These are phyloP conservation scores for Ancistrus triradiatus DNA, from an alignment of 2,113 vertebrate genomes.

Conservation along the genomic window DNA sequence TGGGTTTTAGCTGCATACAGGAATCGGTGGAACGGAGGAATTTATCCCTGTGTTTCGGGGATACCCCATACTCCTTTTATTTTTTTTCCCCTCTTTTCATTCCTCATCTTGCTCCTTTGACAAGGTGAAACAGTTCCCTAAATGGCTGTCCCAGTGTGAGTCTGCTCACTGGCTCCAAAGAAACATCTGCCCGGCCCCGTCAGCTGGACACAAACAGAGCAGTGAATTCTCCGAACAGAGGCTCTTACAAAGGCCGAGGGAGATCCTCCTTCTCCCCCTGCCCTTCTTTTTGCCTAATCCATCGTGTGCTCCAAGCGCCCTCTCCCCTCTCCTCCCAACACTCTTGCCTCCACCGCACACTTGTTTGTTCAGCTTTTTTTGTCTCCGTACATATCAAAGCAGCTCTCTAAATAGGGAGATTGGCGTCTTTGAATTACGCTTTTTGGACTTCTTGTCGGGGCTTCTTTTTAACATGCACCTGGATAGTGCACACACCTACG, in stretches of 20 bases:
- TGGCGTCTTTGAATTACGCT: constrained; percentile 45
- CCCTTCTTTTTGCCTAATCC: constrained; percentile 48
- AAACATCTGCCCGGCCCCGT: constrained; percentile 59
- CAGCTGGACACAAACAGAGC: constrained; percentile 50
- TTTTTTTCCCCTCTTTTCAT: constrained; percentile 17
- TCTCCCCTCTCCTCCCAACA: constrained; percentile 27
- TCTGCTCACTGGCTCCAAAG: constrained; percentile 40
- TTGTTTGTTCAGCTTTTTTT: constrained; percentile 64
- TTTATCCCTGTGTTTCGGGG: constrained; percentile 4
- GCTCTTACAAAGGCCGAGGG: constrained; percentile 47
- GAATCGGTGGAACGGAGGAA: constrained; percentile 14
- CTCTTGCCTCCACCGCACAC: constrained; percentile 7
- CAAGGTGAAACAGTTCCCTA: constrained; percentile 53
- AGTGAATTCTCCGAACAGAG: constrained; percentile 46
- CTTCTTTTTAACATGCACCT: constrained; percentile 66
- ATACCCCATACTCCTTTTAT: constrained; percentile 23
- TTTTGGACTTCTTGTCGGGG: constrained; percentile 53
- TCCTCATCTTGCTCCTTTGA: constrained; percentile 42
- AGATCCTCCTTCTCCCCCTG: constrained; percentile 43
- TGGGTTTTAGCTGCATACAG: background rate
- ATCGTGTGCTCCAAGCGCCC: constrained; percentile 38
- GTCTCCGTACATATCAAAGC: constrained; percentile 65
- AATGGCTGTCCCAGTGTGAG: constrained; percentile 41
- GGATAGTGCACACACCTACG: constrained; percentile 51
- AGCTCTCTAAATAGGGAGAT: constrained; percentile 60